Evolutionary conservation across 2,113 vertebrate genomes (phyloP), one percentile per base, ranked within the genome.

Genomic region (Chloroceryle aenea): DNA sequence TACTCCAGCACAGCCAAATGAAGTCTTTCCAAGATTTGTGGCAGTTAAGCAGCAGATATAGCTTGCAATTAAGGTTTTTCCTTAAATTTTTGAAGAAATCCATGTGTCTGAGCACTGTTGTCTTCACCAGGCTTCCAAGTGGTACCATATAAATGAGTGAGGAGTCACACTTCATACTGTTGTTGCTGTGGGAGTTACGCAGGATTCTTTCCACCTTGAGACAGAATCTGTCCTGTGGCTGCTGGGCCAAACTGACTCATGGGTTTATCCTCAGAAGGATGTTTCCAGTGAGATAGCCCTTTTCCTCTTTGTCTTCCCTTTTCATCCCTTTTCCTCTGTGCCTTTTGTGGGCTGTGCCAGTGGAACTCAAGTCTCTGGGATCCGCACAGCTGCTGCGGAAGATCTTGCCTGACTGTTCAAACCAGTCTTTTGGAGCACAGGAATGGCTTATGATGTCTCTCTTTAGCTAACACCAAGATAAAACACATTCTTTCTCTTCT

Each of bases 371-470:
- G 48, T 45, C 18, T 47, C 52, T n/a, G 3, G 2, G 29, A 6
- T 29, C 8, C 29, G 2, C 30, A 1, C 6, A 53, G 34, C 43
- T 79, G 21, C 78, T 82, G 71, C 0, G 0, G 42, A 10, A 7
- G 36, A 7, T 53, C 43, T 38, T 50, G 13, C 61, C 27, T 61
- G 19, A 42, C 29, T 53, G 18, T 2, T 62, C 15, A 34, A 12
- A 19, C 58, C 7, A 47, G 18, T 20, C 68, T 50, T 80, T 42
- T 71, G 48, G 53, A 88, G 72, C 12, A 4, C 38, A n/a, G 86
- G 29, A 68, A 34, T 2, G 6, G 14, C 50, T 83, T 34, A 30
- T n/a, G 36, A 8, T 40, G 8, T 32, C 21, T 77, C 10, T 62
- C 0, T 42, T 67, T 77, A 73, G 10, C 74, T 58, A 13, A 3